Conservation (phyloP, 2,888 invertebrate genomes). For the Hipparchia sbordonii region DNA sequence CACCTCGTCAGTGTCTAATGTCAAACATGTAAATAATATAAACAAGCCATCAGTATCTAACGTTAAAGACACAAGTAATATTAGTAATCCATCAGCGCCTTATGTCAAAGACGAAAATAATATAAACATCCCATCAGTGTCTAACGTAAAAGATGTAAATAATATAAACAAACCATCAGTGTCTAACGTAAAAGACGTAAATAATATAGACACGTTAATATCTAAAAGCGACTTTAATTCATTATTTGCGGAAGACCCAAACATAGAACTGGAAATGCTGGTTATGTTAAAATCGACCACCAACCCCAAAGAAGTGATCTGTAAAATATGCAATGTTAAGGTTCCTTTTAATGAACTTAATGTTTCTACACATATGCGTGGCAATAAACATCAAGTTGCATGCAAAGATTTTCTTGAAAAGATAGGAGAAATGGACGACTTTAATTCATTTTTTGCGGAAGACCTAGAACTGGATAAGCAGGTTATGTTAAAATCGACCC, state of each 20-base stretch:
- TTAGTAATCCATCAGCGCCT: neutral
- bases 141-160: no score
- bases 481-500: neutral
- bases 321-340: slow-evolving; percentile 22
- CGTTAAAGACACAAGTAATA: neutral
- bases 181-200: neutral
- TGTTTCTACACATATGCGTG: slow-evolving; percentile 28
- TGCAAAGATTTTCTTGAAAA: neutral
- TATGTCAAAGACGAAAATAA: no score
- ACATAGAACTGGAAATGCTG: neutral
- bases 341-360: slow-evolving; percentile 25
- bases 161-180: neutral
- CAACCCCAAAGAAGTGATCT: neutral
- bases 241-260: neutral
- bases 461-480: neutral
- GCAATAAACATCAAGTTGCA: slow-evolving; percentile 22
- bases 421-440: neutral
- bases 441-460: neutral
- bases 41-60: neutral
- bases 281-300: neutral
- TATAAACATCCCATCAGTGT: no score
- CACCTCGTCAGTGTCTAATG: neutral
- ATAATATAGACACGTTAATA: neutral
- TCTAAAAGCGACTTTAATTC: neutral
- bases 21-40: neutral